Evolutionary conservation across 2,797 vertebrate species (phyloP).

Genomic region (Cercopithecus hamlyni): DNA sequence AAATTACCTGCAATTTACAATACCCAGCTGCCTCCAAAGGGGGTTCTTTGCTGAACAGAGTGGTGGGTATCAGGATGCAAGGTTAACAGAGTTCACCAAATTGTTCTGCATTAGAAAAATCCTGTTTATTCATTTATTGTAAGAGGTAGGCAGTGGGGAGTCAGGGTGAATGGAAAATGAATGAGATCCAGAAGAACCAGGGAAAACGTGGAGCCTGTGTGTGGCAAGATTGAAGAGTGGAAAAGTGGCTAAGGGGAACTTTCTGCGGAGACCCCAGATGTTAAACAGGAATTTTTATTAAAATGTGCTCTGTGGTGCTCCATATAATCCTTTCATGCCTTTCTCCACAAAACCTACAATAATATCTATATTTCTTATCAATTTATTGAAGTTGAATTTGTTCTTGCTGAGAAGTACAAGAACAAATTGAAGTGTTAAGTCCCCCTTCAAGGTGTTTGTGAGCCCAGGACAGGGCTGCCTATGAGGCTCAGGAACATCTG

Average conservation of each 20-base stretch:
- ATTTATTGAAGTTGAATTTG: background rate
- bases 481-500: background rate
- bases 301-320: conserved; percentile 22
- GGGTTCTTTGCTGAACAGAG: background rate
- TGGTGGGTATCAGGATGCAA: background rate
- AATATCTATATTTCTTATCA: background rate
- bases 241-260: background rate
- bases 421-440: background rate
- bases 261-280: background rate
- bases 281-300: background rate
- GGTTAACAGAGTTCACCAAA: background rate
- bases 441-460: background rate
- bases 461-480: background rate
- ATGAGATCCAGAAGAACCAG: background rate
- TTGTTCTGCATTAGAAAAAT: conserved; percentile 4
- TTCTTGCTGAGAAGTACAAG: background rate
- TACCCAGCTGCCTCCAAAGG: conserved; percentile 1
- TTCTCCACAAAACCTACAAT: background rate
- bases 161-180: background rate
- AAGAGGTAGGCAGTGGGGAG: background rate
- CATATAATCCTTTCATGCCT: background rate
- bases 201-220: background rate
- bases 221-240: background rate
- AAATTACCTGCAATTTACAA: conserved; percentile 34
- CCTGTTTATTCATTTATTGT: background rate